These are phyloP conservation scores for Cynodonichthys magdalenae DNA, from an alignment of 2,797 vertebrate genomes.

Conservation along the genomic window DNA sequence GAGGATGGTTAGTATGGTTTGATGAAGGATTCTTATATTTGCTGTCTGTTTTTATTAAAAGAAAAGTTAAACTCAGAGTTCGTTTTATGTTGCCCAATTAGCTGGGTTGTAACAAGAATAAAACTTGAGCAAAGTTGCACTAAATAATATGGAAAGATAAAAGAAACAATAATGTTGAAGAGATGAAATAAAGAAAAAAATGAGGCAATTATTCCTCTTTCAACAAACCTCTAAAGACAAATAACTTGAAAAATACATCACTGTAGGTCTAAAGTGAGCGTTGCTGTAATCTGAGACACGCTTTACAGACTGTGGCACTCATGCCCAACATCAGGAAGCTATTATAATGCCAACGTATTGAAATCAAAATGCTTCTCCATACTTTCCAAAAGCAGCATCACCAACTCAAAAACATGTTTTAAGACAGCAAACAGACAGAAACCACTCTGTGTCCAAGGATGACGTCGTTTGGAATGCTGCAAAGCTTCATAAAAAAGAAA, in stretches of 20 bases:
- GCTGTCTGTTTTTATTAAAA: no score
- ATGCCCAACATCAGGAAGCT: constrained; percentile 49
- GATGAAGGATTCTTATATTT: no score
- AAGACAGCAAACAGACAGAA: constrained; percentile 10
- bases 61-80: no score
- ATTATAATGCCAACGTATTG: constrained; percentile 33
- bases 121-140: no score
- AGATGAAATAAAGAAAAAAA: no score
- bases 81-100: no score
- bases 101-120: no score
- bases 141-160: no score
- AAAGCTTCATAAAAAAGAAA: constrained; percentile 22
- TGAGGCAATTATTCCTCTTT: not conserved
- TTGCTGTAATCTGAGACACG: constrained; percentile 49
- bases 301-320: constrained; percentile 29
- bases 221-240: constrained; percentile 22
- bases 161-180: no score
- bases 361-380: constrained; percentile 33
- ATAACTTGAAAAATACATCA: constrained; percentile 26
- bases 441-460: not conserved
- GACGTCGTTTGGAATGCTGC: constrained; percentile 18
- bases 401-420: not conserved
- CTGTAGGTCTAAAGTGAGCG: constrained; percentile 49
- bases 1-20: no score
- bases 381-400: constrained; percentile 2